These are phyloP conservation scores for Pterostichus madidus DNA, from an alignment of 2,888 invertebrate species.

Conservation along the genomic window DNA sequence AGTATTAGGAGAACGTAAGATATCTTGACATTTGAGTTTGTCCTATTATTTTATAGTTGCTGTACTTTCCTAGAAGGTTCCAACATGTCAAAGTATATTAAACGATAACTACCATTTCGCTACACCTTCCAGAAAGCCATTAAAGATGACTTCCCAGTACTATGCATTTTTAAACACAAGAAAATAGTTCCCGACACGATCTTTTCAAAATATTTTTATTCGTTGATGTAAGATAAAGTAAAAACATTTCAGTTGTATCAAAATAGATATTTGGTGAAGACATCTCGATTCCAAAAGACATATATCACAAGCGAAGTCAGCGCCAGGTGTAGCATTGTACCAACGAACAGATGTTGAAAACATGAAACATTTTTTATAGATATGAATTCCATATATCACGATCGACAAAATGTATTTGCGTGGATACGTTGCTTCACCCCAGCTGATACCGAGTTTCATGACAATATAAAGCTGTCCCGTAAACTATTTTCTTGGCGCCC, in stretches of 20 bases:
- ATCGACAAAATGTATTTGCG: not conserved
- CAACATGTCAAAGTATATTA: not conserved
- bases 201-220: too few species aligned
- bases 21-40: not conserved
- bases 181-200: too few species aligned
- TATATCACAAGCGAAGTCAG: too few species aligned
- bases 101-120: not conserved
- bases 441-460: conserved; percentile 35
- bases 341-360: conserved; percentile 11
- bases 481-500: conserved; percentile 34
- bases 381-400: conserved; percentile 25
- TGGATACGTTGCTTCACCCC: not conserved
- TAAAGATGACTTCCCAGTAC: too few species aligned
- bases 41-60: not conserved
- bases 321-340: too few species aligned
- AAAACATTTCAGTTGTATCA: conserved; percentile 1
- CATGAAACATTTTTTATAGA: conserved; percentile 27
- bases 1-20: not conserved
- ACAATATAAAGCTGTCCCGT: conserved; percentile 17
- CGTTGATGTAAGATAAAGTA: not conserved
- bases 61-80: not conserved
- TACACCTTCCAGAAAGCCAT: too few species aligned
- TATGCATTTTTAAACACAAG: too few species aligned
- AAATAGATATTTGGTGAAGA: not conserved
- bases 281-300: too few species aligned